These are phyloP conservation scores for Pharmacophagus antenor DNA, from an alignment of 2,888 invertebrate genomes.

Conservation along the genomic window DNA sequence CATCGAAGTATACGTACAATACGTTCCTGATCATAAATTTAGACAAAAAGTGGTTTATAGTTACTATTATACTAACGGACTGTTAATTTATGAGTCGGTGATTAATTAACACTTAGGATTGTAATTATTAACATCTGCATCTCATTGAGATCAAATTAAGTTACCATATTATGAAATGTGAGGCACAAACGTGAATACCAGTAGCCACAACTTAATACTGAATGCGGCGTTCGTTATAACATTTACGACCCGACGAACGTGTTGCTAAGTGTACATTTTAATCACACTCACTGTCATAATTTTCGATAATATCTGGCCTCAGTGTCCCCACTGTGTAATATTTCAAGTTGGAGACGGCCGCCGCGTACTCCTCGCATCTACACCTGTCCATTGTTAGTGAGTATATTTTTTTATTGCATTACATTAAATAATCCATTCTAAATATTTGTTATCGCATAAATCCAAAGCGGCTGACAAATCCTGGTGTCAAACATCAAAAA, in stretches of 20 bases:
- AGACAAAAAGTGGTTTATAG: no score
- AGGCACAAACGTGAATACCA: neutral
- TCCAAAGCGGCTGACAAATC: slow-evolving; percentile 15
- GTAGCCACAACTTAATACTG: neutral
- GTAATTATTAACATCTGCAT: neutral
- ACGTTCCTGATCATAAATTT: no score
- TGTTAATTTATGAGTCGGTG: no score
- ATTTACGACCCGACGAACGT: neutral
- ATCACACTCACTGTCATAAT: slow-evolving; percentile 54
- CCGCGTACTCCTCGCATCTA: slow-evolving; percentile 59
- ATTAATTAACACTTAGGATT: no score
- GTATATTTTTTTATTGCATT: slow-evolving; percentile 15
- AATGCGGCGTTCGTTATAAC: neutral
- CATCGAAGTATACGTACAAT: no score
- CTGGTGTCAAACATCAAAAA: slow-evolving; percentile 1
- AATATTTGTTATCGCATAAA: slow-evolving; percentile 14
- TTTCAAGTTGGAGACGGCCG: slow-evolving; percentile 56
- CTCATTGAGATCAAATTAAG: neutral
- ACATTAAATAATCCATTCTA: slow-evolving; percentile 19
- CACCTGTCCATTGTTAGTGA: slow-evolving; percentile 61
- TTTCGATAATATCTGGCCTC: slow-evolving; percentile 58
- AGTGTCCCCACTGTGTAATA: slow-evolving; percentile 63
- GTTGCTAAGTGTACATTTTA: slow-evolving; percentile 14
- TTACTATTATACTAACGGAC: no score
- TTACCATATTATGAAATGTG: neutral